Conservation (phyloP, 2,888 invertebrate species). For the Lobophora halterata region DNA sequence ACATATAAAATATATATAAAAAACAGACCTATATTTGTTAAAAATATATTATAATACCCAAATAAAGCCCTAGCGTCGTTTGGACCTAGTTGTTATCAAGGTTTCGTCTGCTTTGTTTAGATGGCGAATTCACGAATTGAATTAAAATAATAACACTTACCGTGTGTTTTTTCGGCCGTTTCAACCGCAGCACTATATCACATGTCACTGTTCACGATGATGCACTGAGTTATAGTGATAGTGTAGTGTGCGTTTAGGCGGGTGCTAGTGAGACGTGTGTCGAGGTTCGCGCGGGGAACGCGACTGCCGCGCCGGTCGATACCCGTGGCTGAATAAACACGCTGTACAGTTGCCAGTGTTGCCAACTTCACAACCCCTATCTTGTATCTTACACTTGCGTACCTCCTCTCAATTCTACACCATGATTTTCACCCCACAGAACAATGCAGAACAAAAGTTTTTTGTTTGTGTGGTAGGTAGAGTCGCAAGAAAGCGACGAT, state of each 20-base stretch:
- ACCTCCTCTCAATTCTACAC: slow-evolving; percentile 32
- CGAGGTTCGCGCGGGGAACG: slow-evolving; percentile 45
- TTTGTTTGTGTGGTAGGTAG: no score
- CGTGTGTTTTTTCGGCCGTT: slow-evolving; percentile 62
- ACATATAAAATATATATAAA: no score
- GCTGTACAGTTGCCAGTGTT: slow-evolving; percentile 55
- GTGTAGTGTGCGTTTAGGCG: slow-evolving; percentile 46
- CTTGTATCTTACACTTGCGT: slow-evolving; percentile 48
- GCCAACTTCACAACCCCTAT: slow-evolving; percentile 50
- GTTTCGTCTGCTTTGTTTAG: slow-evolving; percentile 21
- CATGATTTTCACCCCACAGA: slow-evolving; percentile 20
- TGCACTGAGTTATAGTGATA: slow-evolving; percentile 34
- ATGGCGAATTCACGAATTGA: slow-evolving; percentile 25
- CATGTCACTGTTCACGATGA: slow-evolving; percentile 48
- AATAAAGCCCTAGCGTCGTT: no score
- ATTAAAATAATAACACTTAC: slow-evolving; percentile 44
- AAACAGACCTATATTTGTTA: no score
- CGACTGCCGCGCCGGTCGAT: slow-evolving; percentile 74
- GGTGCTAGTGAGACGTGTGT: slow-evolving; percentile 54
- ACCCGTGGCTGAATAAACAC: slow-evolving; percentile 78
- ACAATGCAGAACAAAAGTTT: no score
- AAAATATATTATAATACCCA: no score
- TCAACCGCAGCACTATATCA: slow-evolving; percentile 51
- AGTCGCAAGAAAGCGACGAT: no score
- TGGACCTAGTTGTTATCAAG: no score